A percentile compares a stretch with the other conserved stretches of the same genome.
These are phyloP conservation scores for Helarctos malayanus DNA, from an alignment of 2,797 vertebrate species.

Conservation along the genomic window DNA sequence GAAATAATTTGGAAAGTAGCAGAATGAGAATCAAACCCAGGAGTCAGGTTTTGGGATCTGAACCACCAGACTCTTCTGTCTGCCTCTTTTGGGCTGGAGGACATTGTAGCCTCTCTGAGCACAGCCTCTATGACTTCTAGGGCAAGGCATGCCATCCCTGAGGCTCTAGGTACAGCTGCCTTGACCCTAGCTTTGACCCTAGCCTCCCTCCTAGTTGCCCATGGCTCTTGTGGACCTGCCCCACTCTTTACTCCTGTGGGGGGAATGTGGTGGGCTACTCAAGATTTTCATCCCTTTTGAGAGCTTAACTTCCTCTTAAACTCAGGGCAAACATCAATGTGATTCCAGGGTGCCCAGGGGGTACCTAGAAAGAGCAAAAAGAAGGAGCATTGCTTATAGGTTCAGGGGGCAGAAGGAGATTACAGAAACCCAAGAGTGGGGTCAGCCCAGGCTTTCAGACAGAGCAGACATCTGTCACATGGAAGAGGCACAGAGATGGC, in stretches of 20 bases:
- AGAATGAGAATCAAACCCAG: background rate
- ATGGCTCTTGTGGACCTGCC: background rate
- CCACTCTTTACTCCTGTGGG: background rate
- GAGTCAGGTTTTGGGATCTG: background rate
- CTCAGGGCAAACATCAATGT: slow-evolving; percentile 25
- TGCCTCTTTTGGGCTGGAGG: background rate
- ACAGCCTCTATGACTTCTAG: background rate
- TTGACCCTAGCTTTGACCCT: background rate
- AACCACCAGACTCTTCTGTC: background rate
- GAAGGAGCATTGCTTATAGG: background rate
- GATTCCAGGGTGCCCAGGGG: slow-evolving; percentile 39
- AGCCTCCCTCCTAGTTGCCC: background rate
- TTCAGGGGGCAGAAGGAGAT: background rate
- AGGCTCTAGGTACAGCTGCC: background rate
- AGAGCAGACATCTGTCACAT: slow-evolving; percentile 59
- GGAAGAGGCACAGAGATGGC: slow-evolving; percentile 52
- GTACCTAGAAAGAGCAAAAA: background rate
- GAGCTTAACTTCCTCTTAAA: slow-evolving; percentile 52
- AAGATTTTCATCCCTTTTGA: background rate
- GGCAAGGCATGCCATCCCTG: background rate
- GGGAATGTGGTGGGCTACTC: background rate
- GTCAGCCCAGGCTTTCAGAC: background rate
- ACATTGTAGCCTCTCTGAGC: background rate
- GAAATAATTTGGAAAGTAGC: slow-evolving; percentile 17
- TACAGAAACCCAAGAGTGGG: background rate